Evolutionary conservation across 2,888 invertebrate species (phyloP).

Genomic region (Helobdella robusta): DNA sequence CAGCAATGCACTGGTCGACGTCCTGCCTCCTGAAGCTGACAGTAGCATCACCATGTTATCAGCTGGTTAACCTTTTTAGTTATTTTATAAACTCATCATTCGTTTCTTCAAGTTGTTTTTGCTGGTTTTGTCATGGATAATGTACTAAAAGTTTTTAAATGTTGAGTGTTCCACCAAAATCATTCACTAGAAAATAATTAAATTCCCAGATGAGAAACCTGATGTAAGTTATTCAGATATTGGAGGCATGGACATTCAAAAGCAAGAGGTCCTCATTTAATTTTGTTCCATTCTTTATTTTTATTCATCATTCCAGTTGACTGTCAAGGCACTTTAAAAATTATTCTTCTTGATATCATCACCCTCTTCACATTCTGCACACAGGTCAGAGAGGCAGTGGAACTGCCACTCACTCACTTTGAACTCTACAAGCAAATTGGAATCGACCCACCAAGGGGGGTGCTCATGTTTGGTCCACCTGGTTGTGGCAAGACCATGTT

Average conservation of each 20-base stretch:
- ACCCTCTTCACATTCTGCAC: too few species aligned
- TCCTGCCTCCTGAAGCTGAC: conserved; percentile 95
- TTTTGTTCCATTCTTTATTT: too few species aligned
- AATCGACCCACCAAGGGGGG: conserved; percentile 95
- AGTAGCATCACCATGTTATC: conserved; percentile 96
- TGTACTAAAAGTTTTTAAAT: neutral
- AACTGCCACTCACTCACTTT: conserved; percentile 91
- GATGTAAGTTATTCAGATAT: conserved; percentile 94
- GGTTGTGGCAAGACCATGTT: conserved; percentile 98
- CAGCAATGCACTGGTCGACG: conserved; percentile 98
- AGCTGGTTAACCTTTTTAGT: conserved; percentile 57
- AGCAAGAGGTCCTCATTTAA: too few species aligned
- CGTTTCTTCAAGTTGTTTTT: neutral
- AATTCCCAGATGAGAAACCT: conserved; percentile 94
- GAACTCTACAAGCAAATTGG: conserved; percentile 93
- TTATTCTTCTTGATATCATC: too few species aligned
- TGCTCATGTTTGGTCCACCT: conserved; percentile 98
- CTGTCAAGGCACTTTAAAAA: too few species aligned
- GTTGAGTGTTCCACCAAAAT: neutral
- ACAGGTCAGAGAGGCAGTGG: conserved; percentile 96
- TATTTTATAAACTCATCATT: neutral
- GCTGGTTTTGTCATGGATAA: neutral
- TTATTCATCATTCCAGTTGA: too few species aligned
- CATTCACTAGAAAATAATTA: conserved; percentile 24
- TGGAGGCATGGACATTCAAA: conserved; percentile 99